phyloP scores from a whole-genome alignment of 2,113 vertebrate genomes.

The Lucifuga dentata region DNA sequence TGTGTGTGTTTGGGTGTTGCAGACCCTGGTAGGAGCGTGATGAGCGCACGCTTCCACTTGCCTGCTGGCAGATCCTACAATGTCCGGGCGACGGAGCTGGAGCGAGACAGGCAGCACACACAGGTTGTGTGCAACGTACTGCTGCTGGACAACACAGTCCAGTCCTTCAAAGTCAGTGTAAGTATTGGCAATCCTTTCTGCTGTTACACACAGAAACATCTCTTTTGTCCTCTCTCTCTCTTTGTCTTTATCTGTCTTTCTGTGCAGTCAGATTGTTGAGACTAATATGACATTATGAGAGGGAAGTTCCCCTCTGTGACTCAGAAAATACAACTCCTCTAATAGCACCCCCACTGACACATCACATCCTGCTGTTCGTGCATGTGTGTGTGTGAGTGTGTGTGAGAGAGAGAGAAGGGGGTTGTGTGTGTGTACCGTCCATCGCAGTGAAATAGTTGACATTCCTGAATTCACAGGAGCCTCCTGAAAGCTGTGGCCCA shows the following conservation, averaged over 20 bases:
- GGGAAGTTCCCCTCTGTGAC: conserved; percentile 55
- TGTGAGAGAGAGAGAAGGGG: too few relatives aligned
- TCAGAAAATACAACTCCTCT: conserved; percentile 38
- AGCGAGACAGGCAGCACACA: conserved; percentile 97
- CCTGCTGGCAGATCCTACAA: conserved; percentile 99
- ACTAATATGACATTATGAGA: conserved; percentile 2
- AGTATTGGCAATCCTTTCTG: conserved; percentile 79
- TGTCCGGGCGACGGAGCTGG: conserved; percentile 99
- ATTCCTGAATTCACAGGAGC: conserved; percentile 55
- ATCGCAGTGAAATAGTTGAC: conserved; percentile 42
- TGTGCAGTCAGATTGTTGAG: conserved; percentile 23
- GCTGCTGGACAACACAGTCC: conserved; percentile 97
- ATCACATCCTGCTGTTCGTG: conserved; percentile 39
- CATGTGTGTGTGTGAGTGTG: neutral
- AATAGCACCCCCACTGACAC: conserved; percentile 37
- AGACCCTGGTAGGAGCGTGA: conserved; percentile 98
- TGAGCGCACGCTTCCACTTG: conserved; percentile 99
- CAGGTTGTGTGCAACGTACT: conserved; percentile 97
- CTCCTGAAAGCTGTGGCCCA: conserved; percentile 25
- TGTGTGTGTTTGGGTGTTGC: conserved; percentile 52
- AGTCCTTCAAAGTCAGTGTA: conserved; percentile 96
- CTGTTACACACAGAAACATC: too few relatives aligned
- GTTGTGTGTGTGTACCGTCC: conserved; percentile 5
- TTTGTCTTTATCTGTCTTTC: conserved; percentile 2
- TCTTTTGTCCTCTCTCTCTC: neutral